Conservation (phyloP, 2,888 invertebrate species). For the Drosophila paranaensis region DNA sequence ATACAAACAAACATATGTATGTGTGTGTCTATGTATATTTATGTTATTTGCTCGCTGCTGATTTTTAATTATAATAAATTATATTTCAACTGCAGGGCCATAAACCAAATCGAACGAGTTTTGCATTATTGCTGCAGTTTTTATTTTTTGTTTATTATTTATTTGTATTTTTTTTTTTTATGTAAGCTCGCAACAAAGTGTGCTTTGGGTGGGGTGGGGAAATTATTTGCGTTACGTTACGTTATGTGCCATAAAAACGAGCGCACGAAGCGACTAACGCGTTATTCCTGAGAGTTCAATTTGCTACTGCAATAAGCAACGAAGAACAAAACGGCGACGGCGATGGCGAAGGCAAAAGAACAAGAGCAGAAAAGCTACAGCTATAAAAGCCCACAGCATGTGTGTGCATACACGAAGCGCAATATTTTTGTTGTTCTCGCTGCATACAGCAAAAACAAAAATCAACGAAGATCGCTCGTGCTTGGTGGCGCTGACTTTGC, state of each 20-base stretch:
- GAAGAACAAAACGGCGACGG: conserved; percentile 11
- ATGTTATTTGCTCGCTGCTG: conserved; percentile 52
- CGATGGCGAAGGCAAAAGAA: conserved; percentile 51
- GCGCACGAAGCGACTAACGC: conserved; percentile 65
- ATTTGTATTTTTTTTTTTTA: conserved; percentile 30
- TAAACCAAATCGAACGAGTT: conserved; percentile 52
- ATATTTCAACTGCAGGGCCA: conserved; percentile 53
- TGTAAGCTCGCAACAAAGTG: conserved; percentile 46
- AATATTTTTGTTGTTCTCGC: conserved; percentile 49
- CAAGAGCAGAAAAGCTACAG: conserved; percentile 46
- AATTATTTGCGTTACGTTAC: conserved; percentile 37
- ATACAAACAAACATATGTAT: conserved; percentile 17
- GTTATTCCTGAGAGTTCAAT: conserved; percentile 81
- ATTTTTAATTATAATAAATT: conserved; percentile 69
- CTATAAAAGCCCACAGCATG: conserved; percentile 43
- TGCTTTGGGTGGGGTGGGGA: conserved; percentile 1
- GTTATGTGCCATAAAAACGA: conserved; percentile 41
- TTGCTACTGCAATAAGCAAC: conserved; percentile 68
- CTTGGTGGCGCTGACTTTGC: conserved; percentile 30
- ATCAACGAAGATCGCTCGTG: conserved; percentile 68
- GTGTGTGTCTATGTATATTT: conserved; percentile 16
- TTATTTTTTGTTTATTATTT: conserved; percentile 1
- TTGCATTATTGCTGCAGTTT: conserved; percentile 36
- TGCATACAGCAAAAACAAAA: conserved; percentile 57
- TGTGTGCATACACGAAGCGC: conserved; percentile 59